These are phyloP conservation scores for Numenius phaeopus DNA, from an alignment of 2,797 vertebrate genomes.

Conservation along the genomic window DNA sequence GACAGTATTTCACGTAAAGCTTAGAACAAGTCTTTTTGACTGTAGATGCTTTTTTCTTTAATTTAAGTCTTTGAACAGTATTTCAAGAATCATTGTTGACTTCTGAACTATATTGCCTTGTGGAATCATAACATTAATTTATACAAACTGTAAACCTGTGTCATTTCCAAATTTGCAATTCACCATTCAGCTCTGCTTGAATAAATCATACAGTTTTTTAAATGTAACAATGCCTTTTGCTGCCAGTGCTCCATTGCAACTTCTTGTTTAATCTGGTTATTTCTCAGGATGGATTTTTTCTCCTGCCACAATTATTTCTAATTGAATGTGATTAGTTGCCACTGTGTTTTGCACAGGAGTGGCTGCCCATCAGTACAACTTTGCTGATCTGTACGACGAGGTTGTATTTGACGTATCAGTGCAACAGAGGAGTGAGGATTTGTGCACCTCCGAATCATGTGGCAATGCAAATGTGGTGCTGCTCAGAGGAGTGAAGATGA, in stretches of 20 bases:
- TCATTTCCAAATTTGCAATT: slow-evolving; percentile 23
- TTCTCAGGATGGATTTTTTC: not conserved
- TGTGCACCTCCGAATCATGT: not conserved
- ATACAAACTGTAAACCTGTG: not conserved
- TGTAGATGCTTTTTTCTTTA: not conserved
- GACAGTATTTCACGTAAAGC: not conserved
- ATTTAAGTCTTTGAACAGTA: not conserved
- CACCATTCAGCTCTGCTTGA: not conserved
- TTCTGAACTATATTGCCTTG: not conserved
- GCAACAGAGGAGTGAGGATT: not conserved
- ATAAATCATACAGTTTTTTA: not conserved
- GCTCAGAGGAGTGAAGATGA: not conserved
- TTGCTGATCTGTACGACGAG: not conserved
- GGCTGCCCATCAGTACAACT: not conserved
- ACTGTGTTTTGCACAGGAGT: not conserved
- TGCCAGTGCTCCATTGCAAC: not conserved
- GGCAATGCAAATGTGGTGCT: not conserved
- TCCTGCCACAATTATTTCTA: not conserved
- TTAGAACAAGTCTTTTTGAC: not conserved
- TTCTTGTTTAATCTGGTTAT: not conserved
- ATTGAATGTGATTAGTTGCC: not conserved
- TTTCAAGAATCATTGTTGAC: not conserved
- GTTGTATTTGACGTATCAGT: not conserved
- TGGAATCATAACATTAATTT: slow-evolving; percentile 22
- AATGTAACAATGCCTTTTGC: not conserved